A percentile compares a stretch with the other conserved stretches of the same genome.
Conservation (phyloP, 2,888 invertebrate genomes). For the Dolichopus griseipennis region DNA sequence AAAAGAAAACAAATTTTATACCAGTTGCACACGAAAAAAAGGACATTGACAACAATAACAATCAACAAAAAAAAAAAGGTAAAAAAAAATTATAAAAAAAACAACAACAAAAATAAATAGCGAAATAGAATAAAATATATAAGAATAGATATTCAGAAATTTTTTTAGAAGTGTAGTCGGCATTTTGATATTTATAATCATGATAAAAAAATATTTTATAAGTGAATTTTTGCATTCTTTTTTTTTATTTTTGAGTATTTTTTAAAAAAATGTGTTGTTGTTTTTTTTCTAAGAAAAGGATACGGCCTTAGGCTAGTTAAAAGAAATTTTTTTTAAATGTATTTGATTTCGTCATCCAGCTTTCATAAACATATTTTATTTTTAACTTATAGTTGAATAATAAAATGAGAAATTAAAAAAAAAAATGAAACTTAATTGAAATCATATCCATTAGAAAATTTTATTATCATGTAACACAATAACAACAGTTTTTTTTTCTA, state of each 20-base stretch:
- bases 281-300: neutral
- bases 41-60: neutral
- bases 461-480: neutral
- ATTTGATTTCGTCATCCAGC: neutral
- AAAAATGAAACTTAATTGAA: too few relatives aligned
- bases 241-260: neutral
- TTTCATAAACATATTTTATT: neutral
- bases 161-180: neutral
- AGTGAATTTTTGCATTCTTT: neutral
- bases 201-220: neutral
- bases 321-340: neutral
- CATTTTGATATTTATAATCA: neutral
- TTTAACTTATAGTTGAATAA: too few relatives aligned
- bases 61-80: too few relatives aligned
- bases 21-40: slow-evolving; percentile 1
- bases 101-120: neutral
- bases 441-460: neutral
- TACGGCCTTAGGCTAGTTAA: neutral
- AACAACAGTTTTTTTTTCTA: too few relatives aligned
- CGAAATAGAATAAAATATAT: neutral
- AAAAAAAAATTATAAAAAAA: neutral
- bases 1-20: slow-evolving; percentile 2
- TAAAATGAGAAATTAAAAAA: too few relatives aligned
- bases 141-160: neutral
- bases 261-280: neutral